A percentile compares a stretch with the other conserved stretches of the same genome.
phyloP scores from a whole-genome alignment of 1,140 invertebrate genomes.

The Mizuhopecten yessoensis region DNA sequence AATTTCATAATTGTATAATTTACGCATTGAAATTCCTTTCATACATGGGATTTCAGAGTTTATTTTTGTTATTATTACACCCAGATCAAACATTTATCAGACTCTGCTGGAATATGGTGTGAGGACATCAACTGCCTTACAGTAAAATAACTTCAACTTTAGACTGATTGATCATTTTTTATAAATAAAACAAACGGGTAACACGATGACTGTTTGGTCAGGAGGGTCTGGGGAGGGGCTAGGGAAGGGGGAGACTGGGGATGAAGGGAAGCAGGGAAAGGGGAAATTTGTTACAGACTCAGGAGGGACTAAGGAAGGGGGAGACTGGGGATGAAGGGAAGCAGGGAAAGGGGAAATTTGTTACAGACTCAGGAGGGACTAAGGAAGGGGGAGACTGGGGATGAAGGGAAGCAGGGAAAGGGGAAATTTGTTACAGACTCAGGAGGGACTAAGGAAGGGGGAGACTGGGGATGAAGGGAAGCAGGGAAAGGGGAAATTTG shows the following conservation, averaged over 20 bases:
- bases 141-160: background rate
- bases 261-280: too few species aligned
- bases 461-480: too few species aligned
- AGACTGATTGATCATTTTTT: background rate
- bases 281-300: too few species aligned
- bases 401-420: background rate
- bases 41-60: conserved; percentile 17
- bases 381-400: background rate
- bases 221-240: background rate
- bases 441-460: too few species aligned
- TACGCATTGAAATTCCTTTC: conserved; percentile 24
- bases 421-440: too few species aligned
- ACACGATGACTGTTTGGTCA: background rate
- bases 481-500: too few species aligned
- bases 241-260: too few species aligned
- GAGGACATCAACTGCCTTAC: background rate
- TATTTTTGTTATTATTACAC: background rate
- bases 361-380: background rate
- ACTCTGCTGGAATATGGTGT: background rate
- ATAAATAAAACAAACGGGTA: background rate
- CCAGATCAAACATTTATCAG: conserved; percentile 23
- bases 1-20: conserved; percentile 15
- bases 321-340: background rate
- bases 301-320: background rate
- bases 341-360: background rate